phyloP scores from a whole-genome alignment of 2,113 vertebrate species.

The Hemichromis elongatus region DNA sequence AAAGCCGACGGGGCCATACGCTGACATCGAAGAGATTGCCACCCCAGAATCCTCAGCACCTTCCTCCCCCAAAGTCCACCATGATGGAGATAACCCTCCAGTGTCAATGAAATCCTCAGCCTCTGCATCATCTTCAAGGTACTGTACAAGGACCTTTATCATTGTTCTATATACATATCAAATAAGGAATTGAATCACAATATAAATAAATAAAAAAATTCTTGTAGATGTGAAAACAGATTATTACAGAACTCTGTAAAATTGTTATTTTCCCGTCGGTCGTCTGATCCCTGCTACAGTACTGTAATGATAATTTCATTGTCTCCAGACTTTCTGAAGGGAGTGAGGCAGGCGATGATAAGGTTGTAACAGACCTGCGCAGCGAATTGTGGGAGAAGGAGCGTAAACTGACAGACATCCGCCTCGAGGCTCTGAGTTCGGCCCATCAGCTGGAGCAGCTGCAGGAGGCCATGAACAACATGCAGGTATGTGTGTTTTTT shows the following conservation, averaged over 20 bases:
- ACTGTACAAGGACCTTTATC: background rate
- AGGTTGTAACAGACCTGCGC: conserved; percentile 89
- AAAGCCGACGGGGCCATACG: conserved; percentile 84
- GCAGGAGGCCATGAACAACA: conserved; percentile 93
- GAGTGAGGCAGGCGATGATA: conserved; percentile 77
- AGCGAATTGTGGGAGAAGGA: conserved; percentile 97
- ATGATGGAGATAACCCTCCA: conserved; percentile 64
- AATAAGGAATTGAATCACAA: background rate
- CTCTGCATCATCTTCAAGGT: conserved; percentile 80
- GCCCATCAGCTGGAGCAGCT: conserved; percentile 96
- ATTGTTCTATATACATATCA: background rate
- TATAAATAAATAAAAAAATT: background rate
- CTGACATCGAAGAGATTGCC: conserved; percentile 94
- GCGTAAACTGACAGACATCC: conserved; percentile 94
- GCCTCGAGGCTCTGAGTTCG: conserved; percentile 90
- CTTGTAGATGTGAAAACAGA: background rate
- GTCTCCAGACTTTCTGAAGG: conserved; percentile 50
- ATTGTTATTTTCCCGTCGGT: background rate
- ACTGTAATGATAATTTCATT: background rate
- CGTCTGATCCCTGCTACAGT: background rate
- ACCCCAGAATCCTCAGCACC: conserved; percentile 93
- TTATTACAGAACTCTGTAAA: background rate
- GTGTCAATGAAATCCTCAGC: conserved; percentile 77
- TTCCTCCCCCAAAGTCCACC: conserved; percentile 88
- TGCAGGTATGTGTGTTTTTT: conserved; percentile 80